Base-by-base conservation (phyloP, 2,113 vertebrate genomes). In the Bos javanicus region DNA sequence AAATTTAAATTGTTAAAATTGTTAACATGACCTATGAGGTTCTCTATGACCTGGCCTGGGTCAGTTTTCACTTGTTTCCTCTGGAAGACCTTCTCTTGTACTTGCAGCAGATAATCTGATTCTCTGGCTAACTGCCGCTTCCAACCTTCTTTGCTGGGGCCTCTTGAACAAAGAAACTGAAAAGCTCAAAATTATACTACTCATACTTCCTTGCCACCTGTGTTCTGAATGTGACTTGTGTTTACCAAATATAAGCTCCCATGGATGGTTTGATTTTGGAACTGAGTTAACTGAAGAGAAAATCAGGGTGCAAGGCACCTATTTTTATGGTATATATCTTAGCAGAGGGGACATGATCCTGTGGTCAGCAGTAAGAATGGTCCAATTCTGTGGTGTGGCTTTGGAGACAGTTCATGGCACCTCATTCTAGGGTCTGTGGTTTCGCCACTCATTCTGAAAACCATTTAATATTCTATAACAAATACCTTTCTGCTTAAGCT, bases 401-500 rank as follows among this genome's bases (percentile, higher is more conserved):
- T 92, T 90, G 50, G 60, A 33, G 19, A 74, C 8, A 7, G 25
- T 71, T 57, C 43, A n/a, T 14, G 14, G n/a, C 39, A 84, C 57
- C 23, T 50, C 48, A 28, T 74, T 74, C 26, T 50, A 48, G 25
- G 48, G 2, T 52, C 39, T 43, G 15, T 57, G 28, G 57, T 82
- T 93, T 91, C 36, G 54, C 14, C 74, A 26, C 13, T 94, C 46
- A 46, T 80, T 88, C 15, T 39, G 67, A 87, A 74, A 74, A 13
- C 43, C 21, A 82, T 36, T 60, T 56, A 87, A 4, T 62, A 28
- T 11, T 74, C 19, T 54, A 8, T 17, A 28, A 33, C 17, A 21
- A 43, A 56, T 80, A 43, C 3, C 54, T 91, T 95, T 83, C 80
- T 85, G 23, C n/a, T 82, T 86, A 86, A 67, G 23, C 28, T 78